Base-by-base conservation (phyloP, 2,888 invertebrate genomes). In the Polylopha cassiicola region DNA sequence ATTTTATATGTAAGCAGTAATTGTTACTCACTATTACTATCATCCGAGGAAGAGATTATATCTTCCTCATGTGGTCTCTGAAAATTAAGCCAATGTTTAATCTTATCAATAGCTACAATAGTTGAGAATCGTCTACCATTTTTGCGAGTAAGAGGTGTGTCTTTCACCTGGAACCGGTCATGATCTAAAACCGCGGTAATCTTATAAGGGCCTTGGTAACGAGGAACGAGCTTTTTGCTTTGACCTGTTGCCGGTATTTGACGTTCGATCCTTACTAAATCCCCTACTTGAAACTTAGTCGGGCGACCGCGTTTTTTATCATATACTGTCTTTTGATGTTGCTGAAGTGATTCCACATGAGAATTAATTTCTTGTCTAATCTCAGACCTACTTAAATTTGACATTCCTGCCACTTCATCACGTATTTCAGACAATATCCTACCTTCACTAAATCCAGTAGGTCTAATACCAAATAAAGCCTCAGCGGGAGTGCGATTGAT, bases 221-320 rank as follows among this genome's bases (percentile, higher is more conserved):
- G n/a, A n/a, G n/a, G 29, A 18, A 2, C 29, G 5, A 22, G 22
- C 9, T 22, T 22, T 10, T 22, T 22, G 5, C 22, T 22, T 22
- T 22, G 22, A 4, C 29, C 7, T 29, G 29, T 7, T 18, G 24
- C 20, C 5, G 39, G 20, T 4, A 34, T 14, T 13, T 39, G 29
- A 4, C 32, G 13, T 21, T 34, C 42, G 6, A 42, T 21, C n/a
- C 45, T 30, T 10, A 41, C 41, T 20, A 41, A 27, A 22, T 45
- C 41, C 1, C 41, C 41, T 7, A 34, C 20, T 4, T 36, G 11
- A 15, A 28, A 42, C 7, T 45, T 14, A 3, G 13, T 13, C 1
- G 41, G 41, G 2, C 6, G 5, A 14, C 20, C 33, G 1, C 37
- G 24, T n/a, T 8, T 21, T 18, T 18, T 30, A 17, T 44, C 39